Evolutionary conservation across 2,888 invertebrate species (phyloP), one percentile per base, ranked within the genome.

Genomic region (Parapristionchus giblindavisi): DNA sequence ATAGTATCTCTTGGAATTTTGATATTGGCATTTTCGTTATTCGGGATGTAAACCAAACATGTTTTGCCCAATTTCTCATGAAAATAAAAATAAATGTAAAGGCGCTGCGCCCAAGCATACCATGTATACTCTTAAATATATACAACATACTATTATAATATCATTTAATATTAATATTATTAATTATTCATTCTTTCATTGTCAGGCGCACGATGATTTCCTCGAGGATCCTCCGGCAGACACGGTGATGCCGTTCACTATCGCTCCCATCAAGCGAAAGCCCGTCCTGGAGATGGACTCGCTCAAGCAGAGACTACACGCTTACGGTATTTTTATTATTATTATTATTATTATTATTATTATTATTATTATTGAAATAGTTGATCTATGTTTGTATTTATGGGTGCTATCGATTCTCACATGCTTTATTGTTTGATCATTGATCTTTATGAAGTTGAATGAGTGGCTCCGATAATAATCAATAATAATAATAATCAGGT

Each of bases 241-340:
- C 29, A n/a, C 40, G n/a, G n/a, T n/a, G 52, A 52, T 68, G 48
- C 68, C 68, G 51, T 68, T 68, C 27, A 52, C 36, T 4, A 68
- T 68, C 52, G 1, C 14, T 21, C 68, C 68, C 3, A 36, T 68
- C 51, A 68, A 68, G 51, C 32, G 68, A 29, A 52, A 51, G 29
- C 51, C 68, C 51, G 36, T 34, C 5, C 68, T 68, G 27, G 68
- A 6, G 0, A 21, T 52, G 24, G 34, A 51, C 14, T 34, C 36
- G 24, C 68, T 68, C 52, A 68, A 68, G 36, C 68, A 68, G 52
- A 21, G 68, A 68, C 52, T 68, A 11, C 68, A 68, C 11, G 68
- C 68, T n/a, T 68, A 52, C 36, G 68, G 68, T 66, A 66, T n/a
- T 24, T 3, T 8, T 17, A 43, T 43, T 17, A 8, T 14, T 17